A percentile compares a stretch with the other conserved stretches of the same genome.
These are phyloP conservation scores for Shargacucullia verbasci DNA, from an alignment of 2,888 invertebrate species.

Conservation along the genomic window DNA sequence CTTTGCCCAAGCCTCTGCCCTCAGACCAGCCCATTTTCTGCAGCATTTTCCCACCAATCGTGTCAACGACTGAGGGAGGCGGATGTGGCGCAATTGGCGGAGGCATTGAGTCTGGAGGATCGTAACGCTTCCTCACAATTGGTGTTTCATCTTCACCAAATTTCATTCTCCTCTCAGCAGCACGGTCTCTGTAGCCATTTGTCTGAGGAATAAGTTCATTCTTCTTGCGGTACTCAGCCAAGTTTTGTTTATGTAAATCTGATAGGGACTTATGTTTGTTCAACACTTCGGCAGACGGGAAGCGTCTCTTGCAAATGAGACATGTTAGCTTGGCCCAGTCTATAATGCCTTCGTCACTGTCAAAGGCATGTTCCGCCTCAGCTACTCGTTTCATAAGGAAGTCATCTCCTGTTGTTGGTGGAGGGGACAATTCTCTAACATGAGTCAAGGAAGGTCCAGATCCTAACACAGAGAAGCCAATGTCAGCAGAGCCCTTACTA, in stretches of 20 bases:
- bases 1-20: conserved; percentile 98
- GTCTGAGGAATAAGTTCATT: conserved; percentile 74
- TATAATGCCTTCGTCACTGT: conserved; percentile 93
- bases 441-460: conserved; percentile 88
- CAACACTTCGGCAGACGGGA: conserved; percentile 96
- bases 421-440: conserved; percentile 77
- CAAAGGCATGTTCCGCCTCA: conserved; percentile 86
- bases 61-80: conserved; percentile 94
- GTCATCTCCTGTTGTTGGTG: conserved; percentile 71
- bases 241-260: conserved; percentile 97
- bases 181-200: conserved; percentile 96
- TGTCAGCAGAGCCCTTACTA: conserved; percentile 95
- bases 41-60: conserved; percentile 97
- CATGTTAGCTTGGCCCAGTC: conserved; percentile 98
- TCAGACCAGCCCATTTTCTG: conserved; percentile 99
- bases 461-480: conserved; percentile 97
- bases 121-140: conserved; percentile 77
- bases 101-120: conserved; percentile 71
- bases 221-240: conserved; percentile 88
- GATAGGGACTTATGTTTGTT: conserved; percentile 97
- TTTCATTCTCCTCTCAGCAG: conserved; percentile 97
- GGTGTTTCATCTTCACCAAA: conserved; percentile 96
- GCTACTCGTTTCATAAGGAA: conserved; percentile 79
- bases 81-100: conserved; percentile 88
- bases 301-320: conserved; percentile 97